Base-by-base conservation (phyloP, 2,113 vertebrate genomes). In the Galbula dea region DNA sequence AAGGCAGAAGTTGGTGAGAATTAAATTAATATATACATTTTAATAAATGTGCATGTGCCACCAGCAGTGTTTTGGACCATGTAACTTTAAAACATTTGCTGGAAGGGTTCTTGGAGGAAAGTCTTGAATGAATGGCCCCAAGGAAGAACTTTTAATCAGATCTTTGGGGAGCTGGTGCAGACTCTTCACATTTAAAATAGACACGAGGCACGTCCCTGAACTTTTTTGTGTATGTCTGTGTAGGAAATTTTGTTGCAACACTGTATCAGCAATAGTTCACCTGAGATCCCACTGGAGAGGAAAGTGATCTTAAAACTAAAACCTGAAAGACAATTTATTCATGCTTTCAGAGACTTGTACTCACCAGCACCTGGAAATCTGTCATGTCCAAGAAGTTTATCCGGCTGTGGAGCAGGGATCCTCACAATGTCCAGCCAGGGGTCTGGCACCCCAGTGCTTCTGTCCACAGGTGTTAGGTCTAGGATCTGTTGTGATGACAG, bases 1-100 rank as follows among this genome's bases (percentile, higher is more conserved):
- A 72, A 87, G 55, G 58, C 54, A 91, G 49, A 74, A 85, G 36
- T 12, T 89, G 45, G 13, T 3, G 9, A 75, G 45, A 76, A 87
- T 41, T 61, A 92, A 94, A 72, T 46, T 4, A 86, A 91, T 72
- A 72, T n/a, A 52, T 54, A 37, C 36, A 48, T 89, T 92, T 87
- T 79, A 85, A 94, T 48, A 75, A 72, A 78, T 7, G 32, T 7
- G 8, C 8, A 15, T 10, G 6, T 4, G 2, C 26, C 7, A 3
- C 29, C 13, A 1, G 26, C 72, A 71, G 24, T 72, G 20, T 24
- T 94, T 86, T 51, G 45, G n/a, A 79, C 30, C 13, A 30, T 6
- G 26, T 4, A 72, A 63, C 12, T 86, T 68, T 36, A 21, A 83
- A 88, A 5, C 59, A n/a, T 24, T 78, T 59, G 26, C 21, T 86